Evolutionary conservation across 2,888 invertebrate genomes (phyloP).

Genomic region (Caenorhabditis sp.): DNA sequence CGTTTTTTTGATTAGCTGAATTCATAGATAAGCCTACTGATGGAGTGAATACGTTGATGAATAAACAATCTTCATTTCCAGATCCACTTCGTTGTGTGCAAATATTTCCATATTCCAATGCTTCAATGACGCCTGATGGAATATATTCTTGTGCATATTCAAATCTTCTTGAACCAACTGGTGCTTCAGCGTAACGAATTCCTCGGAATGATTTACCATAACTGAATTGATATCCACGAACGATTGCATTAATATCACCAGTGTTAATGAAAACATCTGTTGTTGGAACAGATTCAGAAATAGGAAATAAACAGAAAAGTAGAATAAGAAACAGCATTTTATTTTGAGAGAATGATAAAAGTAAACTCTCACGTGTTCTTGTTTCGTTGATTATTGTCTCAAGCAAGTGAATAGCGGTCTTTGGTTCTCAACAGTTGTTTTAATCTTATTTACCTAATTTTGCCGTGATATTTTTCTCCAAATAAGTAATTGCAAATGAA

Average conservation of each 20-base stretch:
- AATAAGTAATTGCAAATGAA: too few relatives aligned
- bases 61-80: conserved; percentile 39
- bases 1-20: too few relatives aligned
- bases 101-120: conserved; percentile 26
- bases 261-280: conserved; percentile 23
- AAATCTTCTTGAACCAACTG: conserved; percentile 31
- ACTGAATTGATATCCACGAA: conserved; percentile 34
- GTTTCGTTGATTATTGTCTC: too few relatives aligned
- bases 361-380: too few relatives aligned
- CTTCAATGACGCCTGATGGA: conserved; percentile 30
- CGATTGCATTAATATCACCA: conserved; percentile 24
- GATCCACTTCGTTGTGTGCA: conserved; percentile 26
- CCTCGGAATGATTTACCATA: conserved; percentile 46
- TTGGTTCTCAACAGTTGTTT: too few relatives aligned
- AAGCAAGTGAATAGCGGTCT: too few relatives aligned
- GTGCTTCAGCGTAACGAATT: conserved; percentile 40
- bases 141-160: conserved; percentile 26
- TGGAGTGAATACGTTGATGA: conserved; percentile 42
- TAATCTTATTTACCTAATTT: too few relatives aligned
- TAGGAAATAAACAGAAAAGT: too few relatives aligned
- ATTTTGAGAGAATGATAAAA: too few relatives aligned
- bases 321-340: too few relatives aligned
- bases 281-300: conserved; percentile 12
- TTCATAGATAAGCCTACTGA: conserved; percentile 9
- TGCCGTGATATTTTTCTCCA: too few relatives aligned